phyloP scores from a whole-genome alignment of 2,113 vertebrate genomes.

The Daboia siamensis region DNA sequence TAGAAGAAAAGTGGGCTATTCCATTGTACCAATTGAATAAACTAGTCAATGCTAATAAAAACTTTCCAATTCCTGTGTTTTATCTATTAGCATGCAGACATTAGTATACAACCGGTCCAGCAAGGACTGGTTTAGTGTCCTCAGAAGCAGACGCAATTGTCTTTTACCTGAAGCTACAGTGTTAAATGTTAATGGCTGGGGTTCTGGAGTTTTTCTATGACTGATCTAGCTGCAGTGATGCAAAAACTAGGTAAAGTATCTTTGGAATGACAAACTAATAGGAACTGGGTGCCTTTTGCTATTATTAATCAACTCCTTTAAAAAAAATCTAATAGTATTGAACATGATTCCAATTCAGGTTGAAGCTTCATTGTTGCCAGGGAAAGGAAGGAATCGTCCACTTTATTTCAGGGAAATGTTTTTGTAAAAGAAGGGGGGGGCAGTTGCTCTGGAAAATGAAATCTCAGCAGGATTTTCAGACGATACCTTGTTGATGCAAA shows the following conservation, averaged over 20 bases:
- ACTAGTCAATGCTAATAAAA: slow-evolving; percentile 9
- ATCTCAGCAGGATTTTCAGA: not conserved
- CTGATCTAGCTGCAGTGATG: not conserved
- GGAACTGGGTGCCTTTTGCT: not conserved
- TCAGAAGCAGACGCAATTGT: slow-evolving; percentile 31
- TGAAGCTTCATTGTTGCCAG: not conserved
- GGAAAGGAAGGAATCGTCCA: not conserved
- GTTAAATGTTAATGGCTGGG: not conserved
- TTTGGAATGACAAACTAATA: not conserved
- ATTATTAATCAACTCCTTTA: not conserved
- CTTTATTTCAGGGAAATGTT: not conserved
- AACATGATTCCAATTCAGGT: not conserved
- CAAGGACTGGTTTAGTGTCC: not conserved
- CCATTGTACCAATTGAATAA: not conserved
- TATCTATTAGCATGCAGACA: rapidly evolving
- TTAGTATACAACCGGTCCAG: not conserved
- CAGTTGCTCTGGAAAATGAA: not conserved
- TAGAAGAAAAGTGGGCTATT: not conserved
- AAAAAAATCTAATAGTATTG: not conserved
- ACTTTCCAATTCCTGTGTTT: not conserved
- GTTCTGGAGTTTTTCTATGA: not conserved
- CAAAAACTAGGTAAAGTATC: not conserved
- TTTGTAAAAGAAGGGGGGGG: not conserved
- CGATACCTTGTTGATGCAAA: not conserved
- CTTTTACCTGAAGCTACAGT: not conserved